Evolutionary conservation across 2,888 invertebrate species (phyloP).

Genomic region (Apamea sordens): DNA sequence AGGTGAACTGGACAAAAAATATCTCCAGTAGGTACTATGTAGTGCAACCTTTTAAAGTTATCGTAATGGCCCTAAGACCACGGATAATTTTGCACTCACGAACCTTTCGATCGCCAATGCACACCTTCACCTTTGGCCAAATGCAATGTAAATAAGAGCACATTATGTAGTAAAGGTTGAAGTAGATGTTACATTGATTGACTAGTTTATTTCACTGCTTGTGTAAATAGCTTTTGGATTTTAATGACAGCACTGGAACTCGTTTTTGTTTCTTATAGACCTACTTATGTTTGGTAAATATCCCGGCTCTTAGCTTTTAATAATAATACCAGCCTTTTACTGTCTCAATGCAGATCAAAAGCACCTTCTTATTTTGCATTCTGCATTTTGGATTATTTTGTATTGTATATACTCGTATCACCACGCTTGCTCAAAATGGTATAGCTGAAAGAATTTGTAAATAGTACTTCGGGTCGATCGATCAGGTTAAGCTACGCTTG

Average conservation of each 20-base stretch:
- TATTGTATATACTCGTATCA: neutral
- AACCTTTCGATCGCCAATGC: slow-evolving; percentile 32
- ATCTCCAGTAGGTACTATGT: neutral
- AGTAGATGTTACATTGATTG: slow-evolving; percentile 8
- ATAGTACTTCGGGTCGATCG: too few relatives aligned
- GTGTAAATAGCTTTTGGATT: neutral
- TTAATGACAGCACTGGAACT: neutral
- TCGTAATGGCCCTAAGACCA: neutral
- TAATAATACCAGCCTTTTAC: neutral
- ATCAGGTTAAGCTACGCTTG: too few relatives aligned
- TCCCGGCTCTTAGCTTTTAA: neutral
- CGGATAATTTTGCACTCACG: slow-evolving; percentile 1
- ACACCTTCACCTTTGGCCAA: slow-evolving; percentile 47
- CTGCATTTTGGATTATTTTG: neutral
- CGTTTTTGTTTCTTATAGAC: neutral
- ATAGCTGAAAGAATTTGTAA: neutral
- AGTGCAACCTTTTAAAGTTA: neutral
- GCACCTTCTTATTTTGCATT: neutral
- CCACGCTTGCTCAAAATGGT: neutral
- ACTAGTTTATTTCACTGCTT: neutral
- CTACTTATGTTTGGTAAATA: neutral
- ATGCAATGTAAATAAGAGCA: slow-evolving; percentile 39
- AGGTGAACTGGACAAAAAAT: neutral
- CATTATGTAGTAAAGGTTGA: slow-evolving; percentile 22
- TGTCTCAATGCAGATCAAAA: neutral